These are phyloP conservation scores for Ormyrus rosae DNA, from an alignment of 2,888 invertebrate genomes.

Conservation along the genomic window DNA sequence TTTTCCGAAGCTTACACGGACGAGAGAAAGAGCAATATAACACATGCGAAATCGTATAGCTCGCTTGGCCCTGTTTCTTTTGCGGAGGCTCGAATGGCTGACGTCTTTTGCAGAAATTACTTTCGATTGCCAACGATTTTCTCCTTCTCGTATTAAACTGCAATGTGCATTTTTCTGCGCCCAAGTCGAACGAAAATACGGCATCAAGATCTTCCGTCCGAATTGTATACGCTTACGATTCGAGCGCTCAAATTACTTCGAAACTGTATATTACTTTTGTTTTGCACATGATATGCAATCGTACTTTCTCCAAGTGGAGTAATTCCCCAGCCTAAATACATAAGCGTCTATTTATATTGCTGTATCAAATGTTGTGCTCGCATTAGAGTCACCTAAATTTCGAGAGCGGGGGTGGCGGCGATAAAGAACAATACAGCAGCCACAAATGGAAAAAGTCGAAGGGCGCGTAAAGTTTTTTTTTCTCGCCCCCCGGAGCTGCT, in stretches of 20 bases:
- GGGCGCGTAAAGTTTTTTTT: slow-evolving; percentile 35
- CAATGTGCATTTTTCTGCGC: slow-evolving; percentile 25
- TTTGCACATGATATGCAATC: slow-evolving; percentile 8
- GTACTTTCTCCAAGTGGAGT: too few species aligned
- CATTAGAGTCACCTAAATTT: too few species aligned
- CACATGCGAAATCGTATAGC: slow-evolving; percentile 46
- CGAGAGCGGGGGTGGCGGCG: too few species aligned
- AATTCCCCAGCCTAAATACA: too few species aligned
- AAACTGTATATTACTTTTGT: not conserved
- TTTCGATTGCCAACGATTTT: slow-evolving; percentile 51
- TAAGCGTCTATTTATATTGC: too few species aligned
- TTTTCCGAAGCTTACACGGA: slow-evolving; percentile 32
- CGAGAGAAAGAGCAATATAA: slow-evolving; percentile 25
- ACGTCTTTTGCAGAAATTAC: slow-evolving; percentile 54
- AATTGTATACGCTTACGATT: not conserved
- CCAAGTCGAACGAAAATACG: slow-evolving; percentile 19
- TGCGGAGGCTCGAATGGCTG: slow-evolving; percentile 4
- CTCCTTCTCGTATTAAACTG: slow-evolving; percentile 6
- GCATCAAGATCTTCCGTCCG: slow-evolving; percentile 24
- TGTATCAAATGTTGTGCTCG: too few species aligned
- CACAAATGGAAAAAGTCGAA: slow-evolving; percentile 15
- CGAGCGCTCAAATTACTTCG: slow-evolving; percentile 33
- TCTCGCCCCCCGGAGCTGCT: not conserved
- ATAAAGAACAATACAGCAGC: slow-evolving; percentile 20
- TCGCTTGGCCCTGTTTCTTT: slow-evolving; percentile 50